phyloP scores from a whole-genome alignment of 1,140 invertebrate genomes.

The Papilio dardanus region DNA sequence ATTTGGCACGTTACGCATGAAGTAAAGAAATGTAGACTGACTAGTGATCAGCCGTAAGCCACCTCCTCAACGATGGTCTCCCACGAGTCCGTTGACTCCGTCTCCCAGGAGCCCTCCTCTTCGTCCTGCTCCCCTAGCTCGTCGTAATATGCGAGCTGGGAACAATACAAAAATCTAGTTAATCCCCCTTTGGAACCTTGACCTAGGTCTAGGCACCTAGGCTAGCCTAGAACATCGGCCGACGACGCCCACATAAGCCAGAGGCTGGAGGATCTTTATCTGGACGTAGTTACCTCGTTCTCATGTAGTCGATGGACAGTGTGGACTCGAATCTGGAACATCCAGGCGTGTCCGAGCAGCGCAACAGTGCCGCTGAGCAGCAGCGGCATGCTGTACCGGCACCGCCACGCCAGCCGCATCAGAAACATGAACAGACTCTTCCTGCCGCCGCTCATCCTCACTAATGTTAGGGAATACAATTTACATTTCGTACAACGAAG shows the following conservation, averaged over 20 bases:
- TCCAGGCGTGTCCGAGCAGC: constrained; percentile 72
- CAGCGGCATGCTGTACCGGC: constrained; percentile 72
- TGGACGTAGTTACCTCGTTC: constrained; percentile 53
- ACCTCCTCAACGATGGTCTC: constrained; percentile 75
- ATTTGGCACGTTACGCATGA: constrained; percentile 32
- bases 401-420: constrained; percentile 75
- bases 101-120: constrained; percentile 64
- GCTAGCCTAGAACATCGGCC: too few species aligned
- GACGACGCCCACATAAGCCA: too few species aligned
- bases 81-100: constrained; percentile 68
- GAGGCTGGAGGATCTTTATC: too few species aligned
- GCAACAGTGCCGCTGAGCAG: constrained; percentile 71
- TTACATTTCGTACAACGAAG: too few species aligned
- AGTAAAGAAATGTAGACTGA: background rate
- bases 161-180: too few species aligned
- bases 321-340: constrained; percentile 76
- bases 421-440: constrained; percentile 75
- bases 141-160: constrained; percentile 67
- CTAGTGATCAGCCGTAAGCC: constrained; percentile 63
- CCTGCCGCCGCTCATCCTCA: constrained; percentile 54
- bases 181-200: too few species aligned
- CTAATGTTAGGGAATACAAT: background rate
- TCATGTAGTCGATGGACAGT: constrained; percentile 67
- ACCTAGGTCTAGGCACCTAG: too few species aligned
- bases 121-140: constrained; percentile 58